These are phyloP conservation scores for Scaptomyza graminum DNA, from an alignment of 1,140 invertebrate genomes.

Conservation along the genomic window DNA sequence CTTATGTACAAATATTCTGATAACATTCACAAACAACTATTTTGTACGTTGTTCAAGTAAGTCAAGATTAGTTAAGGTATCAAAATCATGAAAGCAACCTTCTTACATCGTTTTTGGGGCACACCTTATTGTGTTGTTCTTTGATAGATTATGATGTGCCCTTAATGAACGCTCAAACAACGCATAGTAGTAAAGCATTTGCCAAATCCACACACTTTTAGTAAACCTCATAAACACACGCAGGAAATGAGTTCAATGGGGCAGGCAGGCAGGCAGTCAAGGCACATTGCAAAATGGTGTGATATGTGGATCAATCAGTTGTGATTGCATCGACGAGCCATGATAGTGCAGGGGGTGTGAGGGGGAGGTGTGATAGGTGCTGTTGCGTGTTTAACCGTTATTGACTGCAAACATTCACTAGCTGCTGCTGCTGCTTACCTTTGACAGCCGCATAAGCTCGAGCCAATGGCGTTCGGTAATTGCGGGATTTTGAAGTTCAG, in stretches of 20 bases:
- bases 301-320: constrained; percentile 18
- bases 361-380: background rate
- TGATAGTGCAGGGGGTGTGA: background rate
- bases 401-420: constrained; percentile 23
- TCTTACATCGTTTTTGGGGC: background rate
- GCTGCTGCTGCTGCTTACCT: constrained; percentile 85
- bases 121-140: background rate
- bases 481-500: constrained; percentile 94
- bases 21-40: too few species aligned
- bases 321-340: constrained; percentile 7
- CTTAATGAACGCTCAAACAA: constrained; percentile 12
- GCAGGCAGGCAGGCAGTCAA: background rate
- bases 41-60: too few species aligned
- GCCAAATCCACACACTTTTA: constrained; percentile 24
- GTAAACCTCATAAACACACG: constrained; percentile 18
- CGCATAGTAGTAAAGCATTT: constrained; percentile 57
- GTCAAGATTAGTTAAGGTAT: background rate
- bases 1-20: too few species aligned
- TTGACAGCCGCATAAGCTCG: constrained; percentile 93
- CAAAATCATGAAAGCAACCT: background rate
- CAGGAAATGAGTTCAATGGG: background rate
- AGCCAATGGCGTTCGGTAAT: constrained; percentile 94
- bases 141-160: background rate
- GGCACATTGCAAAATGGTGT: background rate
- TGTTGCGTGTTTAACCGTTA: background rate